Percentiles rank a stretch among this genome's conserved stretches.
These are phyloP conservation scores for Xiphophorus birchmanni DNA, from an alignment of 2,797 vertebrate species.

Conservation along the genomic window DNA sequence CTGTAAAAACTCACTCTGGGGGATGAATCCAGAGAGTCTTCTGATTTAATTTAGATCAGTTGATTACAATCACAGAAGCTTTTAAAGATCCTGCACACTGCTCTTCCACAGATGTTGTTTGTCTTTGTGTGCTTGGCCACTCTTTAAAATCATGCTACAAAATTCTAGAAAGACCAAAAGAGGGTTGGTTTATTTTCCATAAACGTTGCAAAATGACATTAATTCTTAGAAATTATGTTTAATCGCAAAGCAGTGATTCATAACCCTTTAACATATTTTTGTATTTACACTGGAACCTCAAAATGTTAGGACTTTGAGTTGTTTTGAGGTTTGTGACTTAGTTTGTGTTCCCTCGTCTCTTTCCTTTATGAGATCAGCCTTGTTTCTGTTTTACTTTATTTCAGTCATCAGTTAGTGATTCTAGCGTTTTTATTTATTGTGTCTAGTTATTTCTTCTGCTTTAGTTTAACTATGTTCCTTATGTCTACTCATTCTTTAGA, in stretches of 20 bases:
- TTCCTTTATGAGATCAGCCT: too few relatives aligned
- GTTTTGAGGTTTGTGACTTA: background rate
- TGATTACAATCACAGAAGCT: background rate
- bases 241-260: background rate
- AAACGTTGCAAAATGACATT: background rate
- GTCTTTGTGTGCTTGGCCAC: background rate
- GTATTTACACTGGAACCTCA: background rate
- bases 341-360: background rate
- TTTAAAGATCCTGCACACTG: conserved; percentile 1
- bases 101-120: conserved; percentile 4
- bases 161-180: background rate
- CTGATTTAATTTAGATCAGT: background rate
- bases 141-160: background rate
- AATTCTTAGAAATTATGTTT: background rate
- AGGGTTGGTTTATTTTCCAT: background rate
- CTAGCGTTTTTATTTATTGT: too few relatives aligned
- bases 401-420: too few relatives aligned
- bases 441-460: too few relatives aligned
- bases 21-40: conserved; percentile 13
- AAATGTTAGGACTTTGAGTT: background rate
- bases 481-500: too few relatives aligned
- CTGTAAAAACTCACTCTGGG: background rate
- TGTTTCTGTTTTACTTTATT: too few relatives aligned
- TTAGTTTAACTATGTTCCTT: too few relatives aligned
- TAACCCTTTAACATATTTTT: background rate